Evolutionary conservation across 2,113 vertebrate species (phyloP).

Genomic region (Gobiocypris rarus): DNA sequence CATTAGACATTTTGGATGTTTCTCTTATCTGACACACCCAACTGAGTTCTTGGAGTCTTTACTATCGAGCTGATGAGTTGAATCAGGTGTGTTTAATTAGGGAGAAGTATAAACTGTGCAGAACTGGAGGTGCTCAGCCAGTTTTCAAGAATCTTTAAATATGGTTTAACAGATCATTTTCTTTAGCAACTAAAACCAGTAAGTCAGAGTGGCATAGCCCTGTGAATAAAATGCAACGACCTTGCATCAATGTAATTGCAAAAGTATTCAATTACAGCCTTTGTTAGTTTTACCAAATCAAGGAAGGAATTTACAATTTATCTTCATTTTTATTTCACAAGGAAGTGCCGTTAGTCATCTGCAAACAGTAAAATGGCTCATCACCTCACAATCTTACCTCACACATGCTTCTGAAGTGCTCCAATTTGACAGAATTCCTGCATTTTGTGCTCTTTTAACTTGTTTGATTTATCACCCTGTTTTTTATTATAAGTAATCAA

Average conservation of each 20-base stretch:
- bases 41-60: too few species aligned
- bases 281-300: slow-evolving; percentile 66
- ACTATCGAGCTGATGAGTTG: too few species aligned
- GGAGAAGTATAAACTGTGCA: not conserved
- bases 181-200: slow-evolving; percentile 32
- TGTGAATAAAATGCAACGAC: slow-evolving; percentile 57
- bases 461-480: slow-evolving; percentile 77
- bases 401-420: slow-evolving; percentile 62
- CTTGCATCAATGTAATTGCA: slow-evolving; percentile 51
- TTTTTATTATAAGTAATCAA: slow-evolving; percentile 81
- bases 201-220: slow-evolving; percentile 53
- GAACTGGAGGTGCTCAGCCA: too few species aligned
- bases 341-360: slow-evolving; percentile 60
- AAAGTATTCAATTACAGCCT: slow-evolving; percentile 58
- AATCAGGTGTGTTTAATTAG: too few species aligned
- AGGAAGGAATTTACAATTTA: slow-evolving; percentile 53
- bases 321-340: slow-evolving; percentile 47
- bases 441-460: slow-evolving; percentile 61
- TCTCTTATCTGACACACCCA: too few species aligned
- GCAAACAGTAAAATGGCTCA: slow-evolving; percentile 44
- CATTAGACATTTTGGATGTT: too few species aligned
- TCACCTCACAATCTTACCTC: slow-evolving; percentile 62
- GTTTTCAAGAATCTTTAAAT: slow-evolving; percentile 22
- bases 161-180: slow-evolving; percentile 31
- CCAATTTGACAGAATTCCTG: slow-evolving; percentile 70